Base-by-base conservation (phyloP, 2,888 invertebrate genomes). In the Leptinotarsa juncta region DNA sequence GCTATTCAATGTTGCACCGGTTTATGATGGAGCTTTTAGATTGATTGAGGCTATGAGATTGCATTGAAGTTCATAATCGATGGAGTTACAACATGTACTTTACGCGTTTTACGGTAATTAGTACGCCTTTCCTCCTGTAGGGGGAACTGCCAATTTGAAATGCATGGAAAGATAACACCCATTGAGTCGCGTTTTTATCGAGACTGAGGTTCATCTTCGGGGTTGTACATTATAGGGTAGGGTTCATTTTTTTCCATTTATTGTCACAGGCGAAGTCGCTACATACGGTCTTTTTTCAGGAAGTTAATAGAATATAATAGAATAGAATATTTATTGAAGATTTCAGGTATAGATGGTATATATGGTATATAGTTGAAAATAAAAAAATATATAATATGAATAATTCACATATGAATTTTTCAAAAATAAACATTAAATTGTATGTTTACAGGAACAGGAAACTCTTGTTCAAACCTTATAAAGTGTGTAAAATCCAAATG, bases 1-100 rank as follows among this genome's bases (percentile, higher is more conserved):
- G 55, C 32, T 51, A 68, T 68, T 68, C 68, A 48, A n/a, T 14
- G 53, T 55, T 53, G 50, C 66, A 12, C 55, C 23, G 55, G 51
- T 50, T 51, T 55, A 20, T 55, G 55, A 68, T 15, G 51, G 55
- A 60, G 76, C 76, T 76, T 76, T 76, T 71, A 76, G 69, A 68
- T 66, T 75, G 72, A 75, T 75, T 75, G 75, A 20, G 53, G 50
- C 76, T 73, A 55, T 49, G 68, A 73, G 70, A 67, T 48, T 69
- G 73, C 70, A 70, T 71, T 77, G 75, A 71, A 75, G 70, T 55
- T 49, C 69, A 53, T 74, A 76, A 76, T 74, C 78, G 74, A 78
- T 75, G 74, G 68, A 73, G 72, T 73, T 42, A 72, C 69, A 70
- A 70, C 72, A 67, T 73, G 78, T 68, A 73, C 71, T 76, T 78